Percentiles rank a stretch among this genome's conserved stretches.
phyloP scores from a whole-genome alignment of 2,797 vertebrate species.

The Champsocephalus esox region DNA sequence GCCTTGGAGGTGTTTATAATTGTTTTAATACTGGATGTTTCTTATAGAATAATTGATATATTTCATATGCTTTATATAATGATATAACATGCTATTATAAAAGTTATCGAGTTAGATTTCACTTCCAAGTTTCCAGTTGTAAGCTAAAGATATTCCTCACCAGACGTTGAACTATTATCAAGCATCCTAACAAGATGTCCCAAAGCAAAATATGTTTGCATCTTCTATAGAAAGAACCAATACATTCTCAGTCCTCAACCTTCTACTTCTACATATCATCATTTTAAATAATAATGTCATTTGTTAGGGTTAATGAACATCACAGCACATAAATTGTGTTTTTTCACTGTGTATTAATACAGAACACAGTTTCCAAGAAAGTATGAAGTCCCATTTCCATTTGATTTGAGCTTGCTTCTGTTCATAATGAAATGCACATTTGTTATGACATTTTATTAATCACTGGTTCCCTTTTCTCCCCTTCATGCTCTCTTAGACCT shows the following conservation, averaged over 20 bases:
- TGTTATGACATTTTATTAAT: conserved; percentile 4
- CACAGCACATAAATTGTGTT: too few species aligned
- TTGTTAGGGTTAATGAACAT: neutral
- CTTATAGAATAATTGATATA: neutral
- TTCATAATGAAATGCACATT: neutral
- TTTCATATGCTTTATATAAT: too few species aligned
- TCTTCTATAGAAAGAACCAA: neutral
- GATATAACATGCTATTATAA: neutral
- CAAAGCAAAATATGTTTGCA: neutral
- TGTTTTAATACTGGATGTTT: conserved; percentile 2
- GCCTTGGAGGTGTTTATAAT: conserved; percentile 86
- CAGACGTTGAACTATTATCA: neutral
- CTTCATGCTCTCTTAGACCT: conserved; percentile 73
- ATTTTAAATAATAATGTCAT: neutral
- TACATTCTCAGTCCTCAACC: neutral
- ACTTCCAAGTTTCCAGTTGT: neutral
- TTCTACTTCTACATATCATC: neutral
- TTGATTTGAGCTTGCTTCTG: neutral
- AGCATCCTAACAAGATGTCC: neutral
- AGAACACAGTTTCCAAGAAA: neutral
- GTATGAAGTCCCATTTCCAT: neutral
- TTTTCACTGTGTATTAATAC: neutral
- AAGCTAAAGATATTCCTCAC: neutral
- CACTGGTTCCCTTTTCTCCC: neutral
- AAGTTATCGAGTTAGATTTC: neutral